phyloP scores from a whole-genome alignment of 2,888 invertebrate species.

The Acleris literana region DNA sequence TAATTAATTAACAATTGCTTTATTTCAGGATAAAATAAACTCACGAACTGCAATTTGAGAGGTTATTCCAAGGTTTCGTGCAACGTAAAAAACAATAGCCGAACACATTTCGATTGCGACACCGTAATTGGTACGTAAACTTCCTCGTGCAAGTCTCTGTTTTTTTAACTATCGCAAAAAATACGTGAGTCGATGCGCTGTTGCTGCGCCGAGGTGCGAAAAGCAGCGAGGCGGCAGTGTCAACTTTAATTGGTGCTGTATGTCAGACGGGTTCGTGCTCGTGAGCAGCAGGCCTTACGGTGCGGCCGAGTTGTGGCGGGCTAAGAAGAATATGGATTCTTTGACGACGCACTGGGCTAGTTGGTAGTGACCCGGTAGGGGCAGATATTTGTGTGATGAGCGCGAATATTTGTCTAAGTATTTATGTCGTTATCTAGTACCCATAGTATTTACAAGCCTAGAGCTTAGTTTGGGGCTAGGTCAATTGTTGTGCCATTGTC shows the following conservation, averaged over 20 bases:
- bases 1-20: neutral
- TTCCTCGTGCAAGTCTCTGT: conserved; percentile 27
- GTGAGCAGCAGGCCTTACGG: conserved; percentile 54
- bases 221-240: conserved; percentile 70
- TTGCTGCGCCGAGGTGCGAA: conserved; percentile 66
- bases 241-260: conserved; percentile 81
- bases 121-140: conserved; percentile 32
- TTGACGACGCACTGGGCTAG: too few relatives aligned
- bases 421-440: too few relatives aligned
- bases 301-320: conserved; percentile 50
- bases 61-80: neutral
- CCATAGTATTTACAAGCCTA: too few relatives aligned
- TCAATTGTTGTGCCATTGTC: too few relatives aligned
- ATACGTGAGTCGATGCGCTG: conserved; percentile 59
- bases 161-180: conserved; percentile 43
- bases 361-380: too few relatives aligned
- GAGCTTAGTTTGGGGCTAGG: too few relatives aligned
- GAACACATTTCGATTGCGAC: conserved; percentile 9
- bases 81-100: conserved; percentile 2
- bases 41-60: neutral
- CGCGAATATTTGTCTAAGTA: too few relatives aligned
- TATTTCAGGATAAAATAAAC: neutral
- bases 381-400: too few relatives aligned
- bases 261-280: conserved; percentile 72
- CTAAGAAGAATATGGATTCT: neutral